Base-by-base conservation (phyloP, 1,140 invertebrate genomes). In the Camponotus vicinus region DNA sequence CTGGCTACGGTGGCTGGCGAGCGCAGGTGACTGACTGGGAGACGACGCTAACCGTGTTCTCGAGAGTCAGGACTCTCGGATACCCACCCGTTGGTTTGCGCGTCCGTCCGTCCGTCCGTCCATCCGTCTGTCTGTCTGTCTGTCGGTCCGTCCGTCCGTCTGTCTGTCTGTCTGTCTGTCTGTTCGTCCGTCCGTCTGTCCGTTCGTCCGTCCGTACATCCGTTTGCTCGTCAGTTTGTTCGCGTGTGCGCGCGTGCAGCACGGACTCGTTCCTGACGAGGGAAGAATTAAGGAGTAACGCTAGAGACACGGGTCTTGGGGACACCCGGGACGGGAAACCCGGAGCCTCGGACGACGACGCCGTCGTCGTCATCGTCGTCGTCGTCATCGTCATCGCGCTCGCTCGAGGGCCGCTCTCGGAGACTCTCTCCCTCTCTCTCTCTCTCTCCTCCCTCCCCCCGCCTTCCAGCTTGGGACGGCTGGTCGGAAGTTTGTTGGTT, bases 401-500 rank as follows among this genome's bases (percentile, higher is more conserved):
- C 49, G 18, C 13, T 52, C 49, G 13, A 52, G 18, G 15, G 3
- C 45, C 45, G 45, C 45, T 49, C 40, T 4, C 2, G 3, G 3
- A 49, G 45, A 49, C 11, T 8, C 42, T 45, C 42, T 11, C 42
- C 9, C 42, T 45, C 42, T 45, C 11, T 45, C 9, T 45, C 42
- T 45, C 11, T 45, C 42, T 11, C 49, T 13, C 13, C 15, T 11
- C 42, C 8, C 42, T 2, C 9, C 42, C 42, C 0, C 40, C 52
- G 40, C 18, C 67, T 27, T 59, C 42, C 15, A 9, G 61, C 27
- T 67, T 18, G 27, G 49, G 27, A 34, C 27, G 73, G 7, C 45
- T 55, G 8, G 70, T 73, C 66, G 79, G 34, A 87, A 89, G 55
- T 92, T 92, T 92, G 71, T 92, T 92, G 92, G 92, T 92, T 92